Evolutionary conservation across 2,888 invertebrate genomes (phyloP).

Genomic region (Coenonympha glycerion): DNA sequence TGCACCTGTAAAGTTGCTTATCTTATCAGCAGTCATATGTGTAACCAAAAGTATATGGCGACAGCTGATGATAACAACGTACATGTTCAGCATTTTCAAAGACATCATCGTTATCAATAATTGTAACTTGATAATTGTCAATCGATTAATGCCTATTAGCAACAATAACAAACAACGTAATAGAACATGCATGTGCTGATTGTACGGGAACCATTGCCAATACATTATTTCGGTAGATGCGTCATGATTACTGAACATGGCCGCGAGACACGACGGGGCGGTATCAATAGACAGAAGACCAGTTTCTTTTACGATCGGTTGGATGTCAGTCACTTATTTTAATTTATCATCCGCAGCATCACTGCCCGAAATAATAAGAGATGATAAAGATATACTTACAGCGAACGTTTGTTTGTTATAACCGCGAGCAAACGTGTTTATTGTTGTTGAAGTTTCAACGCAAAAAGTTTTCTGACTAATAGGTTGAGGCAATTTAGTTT

Average conservation of each 20-base stretch:
- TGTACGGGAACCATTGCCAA: constrained; percentile 36
- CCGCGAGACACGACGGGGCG: constrained; percentile 44
- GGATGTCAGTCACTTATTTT: constrained; percentile 42
- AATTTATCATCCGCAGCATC: constrained; percentile 40
- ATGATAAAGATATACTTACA: background rate
- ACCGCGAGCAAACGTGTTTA: background rate
- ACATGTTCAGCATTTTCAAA: too few relatives aligned
- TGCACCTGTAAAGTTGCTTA: too few relatives aligned
- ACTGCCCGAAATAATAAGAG: constrained; percentile 1
- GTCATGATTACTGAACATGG: constrained; percentile 56
- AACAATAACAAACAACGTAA: constrained; percentile 6
- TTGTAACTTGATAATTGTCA: background rate
- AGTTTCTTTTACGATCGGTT: constrained; percentile 42
- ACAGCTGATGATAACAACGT: too few relatives aligned
- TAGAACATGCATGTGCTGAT: constrained; percentile 4
- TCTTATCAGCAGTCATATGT: too few relatives aligned
- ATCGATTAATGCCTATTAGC: background rate
- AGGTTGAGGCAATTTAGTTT: background rate
- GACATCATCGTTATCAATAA: too few relatives aligned
- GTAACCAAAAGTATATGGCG: too few relatives aligned
- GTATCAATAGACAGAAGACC: constrained; percentile 43
- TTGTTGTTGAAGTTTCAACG: background rate
- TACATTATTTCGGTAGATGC: constrained; percentile 58
- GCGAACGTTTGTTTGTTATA: background rate
- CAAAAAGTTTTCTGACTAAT: background rate